Percentiles rank a stretch among this genome's conserved stretches.
phyloP scores from a whole-genome alignment of 2,113 vertebrate species.

The Salminus brasiliensis region DNA sequence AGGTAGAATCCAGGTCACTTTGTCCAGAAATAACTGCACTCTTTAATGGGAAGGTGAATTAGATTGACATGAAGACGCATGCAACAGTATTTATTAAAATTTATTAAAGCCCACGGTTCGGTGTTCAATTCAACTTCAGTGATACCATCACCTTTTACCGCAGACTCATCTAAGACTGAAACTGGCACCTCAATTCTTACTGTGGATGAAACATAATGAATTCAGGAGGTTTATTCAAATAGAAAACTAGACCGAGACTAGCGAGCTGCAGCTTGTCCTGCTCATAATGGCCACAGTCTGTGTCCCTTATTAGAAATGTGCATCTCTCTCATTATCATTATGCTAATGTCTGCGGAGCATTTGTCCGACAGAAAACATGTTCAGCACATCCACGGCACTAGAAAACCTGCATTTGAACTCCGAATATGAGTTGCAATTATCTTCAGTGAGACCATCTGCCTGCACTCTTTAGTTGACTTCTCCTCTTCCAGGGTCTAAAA shows the following conservation, averaged over 20 bases:
- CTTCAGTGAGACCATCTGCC: slow-evolving; percentile 2
- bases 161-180: neutral
- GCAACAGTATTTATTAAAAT: slow-evolving; percentile 18
- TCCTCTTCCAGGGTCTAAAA: slow-evolving; percentile 8
- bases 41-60: slow-evolving; percentile 34
- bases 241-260: neutral
- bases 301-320: neutral
- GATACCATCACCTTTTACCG: neutral
- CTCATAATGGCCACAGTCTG: neutral
- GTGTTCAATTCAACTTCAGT: neutral
- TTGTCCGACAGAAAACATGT: neutral
- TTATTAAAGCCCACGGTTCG: slow-evolving; percentile 10
- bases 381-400: neutral
- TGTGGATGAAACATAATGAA: neutral
- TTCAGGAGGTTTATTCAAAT: neutral
- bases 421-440: slow-evolving; percentile 12
- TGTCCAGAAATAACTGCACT: slow-evolving; percentile 46
- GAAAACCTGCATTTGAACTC: slow-evolving; percentile 26
- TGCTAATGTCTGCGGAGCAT: neutral
- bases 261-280: neutral
- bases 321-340: slow-evolving; percentile 13
- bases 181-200: neutral
- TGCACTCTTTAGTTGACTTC: neutral
- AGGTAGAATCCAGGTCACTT: slow-evolving; percentile 50
- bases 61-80: slow-evolving; percentile 34